Evolutionary conservation across 2,888 invertebrate species (phyloP).

Genomic region (Sesia bembeciformis): DNA sequence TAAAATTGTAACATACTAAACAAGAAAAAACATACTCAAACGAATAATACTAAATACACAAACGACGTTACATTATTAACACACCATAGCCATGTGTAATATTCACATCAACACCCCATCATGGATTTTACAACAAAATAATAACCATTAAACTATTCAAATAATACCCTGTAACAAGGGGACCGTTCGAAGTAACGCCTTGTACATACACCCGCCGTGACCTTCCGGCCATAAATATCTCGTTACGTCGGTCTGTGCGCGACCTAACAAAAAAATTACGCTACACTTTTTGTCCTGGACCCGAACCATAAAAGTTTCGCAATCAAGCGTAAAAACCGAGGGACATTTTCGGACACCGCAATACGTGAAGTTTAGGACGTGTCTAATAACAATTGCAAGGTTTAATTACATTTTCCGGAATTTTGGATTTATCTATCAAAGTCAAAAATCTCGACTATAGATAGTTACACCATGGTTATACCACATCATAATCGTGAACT

Average conservation of each 20-base stretch:
- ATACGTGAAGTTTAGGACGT: background rate
- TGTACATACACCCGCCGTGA: slow-evolving; percentile 38
- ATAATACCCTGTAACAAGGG: background rate
- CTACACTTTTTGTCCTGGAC: slow-evolving; percentile 35
- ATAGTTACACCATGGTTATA: too few species aligned
- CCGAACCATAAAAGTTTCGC: slow-evolving; percentile 43
- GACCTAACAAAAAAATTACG: slow-evolving; percentile 28
- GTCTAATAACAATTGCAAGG: background rate
- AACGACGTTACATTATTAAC: too few species aligned
- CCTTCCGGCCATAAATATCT: slow-evolving; percentile 48
- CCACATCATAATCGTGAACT: too few species aligned
- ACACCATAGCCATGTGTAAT: too few species aligned
- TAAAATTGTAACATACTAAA: too few species aligned
- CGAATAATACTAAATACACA: too few species aligned
- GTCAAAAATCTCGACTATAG: too few species aligned
- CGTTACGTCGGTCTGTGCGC: slow-evolving; percentile 34
- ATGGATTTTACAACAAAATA: too few species aligned
- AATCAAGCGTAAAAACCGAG: slow-evolving; percentile 50
- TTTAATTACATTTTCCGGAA: background rate
- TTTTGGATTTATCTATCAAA: background rate
- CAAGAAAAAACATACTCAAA: too few species aligned
- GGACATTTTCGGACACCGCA: slow-evolving; percentile 12
- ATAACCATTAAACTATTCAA: too few species aligned
- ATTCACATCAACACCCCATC: too few species aligned
- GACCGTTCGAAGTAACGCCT: slow-evolving; percentile 24